Evolutionary conservation across 2,888 invertebrate genomes (phyloP), one percentile per base, ranked within the genome.

Genomic region (Ophonus ardosiacus): DNA sequence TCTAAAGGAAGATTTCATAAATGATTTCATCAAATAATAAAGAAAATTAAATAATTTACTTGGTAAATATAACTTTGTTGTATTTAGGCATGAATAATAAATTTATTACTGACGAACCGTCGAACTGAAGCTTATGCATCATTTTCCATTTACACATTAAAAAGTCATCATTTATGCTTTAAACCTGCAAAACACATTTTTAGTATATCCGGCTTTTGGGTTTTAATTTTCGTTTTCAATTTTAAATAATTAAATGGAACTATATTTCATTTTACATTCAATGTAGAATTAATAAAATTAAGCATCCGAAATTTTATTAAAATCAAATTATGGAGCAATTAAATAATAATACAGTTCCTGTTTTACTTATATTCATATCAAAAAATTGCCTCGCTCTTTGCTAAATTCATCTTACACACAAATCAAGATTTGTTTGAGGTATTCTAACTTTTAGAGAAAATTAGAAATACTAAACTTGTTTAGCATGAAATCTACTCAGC

Each of bases 321-420:
- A 74, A 43, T 43, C 10, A 43, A 74, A 74, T 74, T 74, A 51
- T 43, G 71, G 3, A 40, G 10, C 8, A 74, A 74, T 74, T 51
- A 74, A 74, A 74, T 74, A 17, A 43, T 43, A 74, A 74, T 74
- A 74, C 68, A 10, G 31, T 65, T 71, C 15, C 10, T 15, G 7
- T 43, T 10, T 43, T 10, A 40, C 43, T 71, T 13, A 74, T 74
- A 74, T 74, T 74, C 18, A 74, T 6, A 15, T 71, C 6, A 10
- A 3, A 13, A 18, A 74, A 8, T 51, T 51, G n/a, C n/a, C n/a
- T n/a, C n/a, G n/a, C 17, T 18, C 51, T 51, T 74, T 40, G 18
- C 4, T 18, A 3, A 10, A 74, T 17, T 74, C 13, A 6, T 74
- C 43, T 74, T 74, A 4, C 43, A 51, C 40, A 18, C 15, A 15